These are phyloP conservation scores for Melinaea marsaeus DNA, from an alignment of 2,888 invertebrate genomes.

Conservation along the genomic window DNA sequence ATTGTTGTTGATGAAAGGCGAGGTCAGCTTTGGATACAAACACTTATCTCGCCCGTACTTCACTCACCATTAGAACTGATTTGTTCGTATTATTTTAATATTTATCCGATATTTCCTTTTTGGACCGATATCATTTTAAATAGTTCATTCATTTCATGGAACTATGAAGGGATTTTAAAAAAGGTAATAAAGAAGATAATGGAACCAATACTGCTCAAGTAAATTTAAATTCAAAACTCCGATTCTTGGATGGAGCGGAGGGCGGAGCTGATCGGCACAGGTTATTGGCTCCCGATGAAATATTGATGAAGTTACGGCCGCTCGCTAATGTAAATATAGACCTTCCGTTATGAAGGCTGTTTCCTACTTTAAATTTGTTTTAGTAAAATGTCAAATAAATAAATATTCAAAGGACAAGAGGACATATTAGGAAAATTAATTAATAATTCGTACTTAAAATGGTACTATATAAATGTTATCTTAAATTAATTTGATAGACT, in stretches of 20 bases:
- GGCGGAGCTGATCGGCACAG: slow-evolving; percentile 30
- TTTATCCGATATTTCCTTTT: background rate
- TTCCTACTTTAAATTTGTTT: slow-evolving; percentile 14
- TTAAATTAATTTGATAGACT: too few species aligned
- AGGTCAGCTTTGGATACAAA: background rate
- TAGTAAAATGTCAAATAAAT: slow-evolving; percentile 3
- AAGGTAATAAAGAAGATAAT: background rate
- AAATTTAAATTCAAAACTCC: slow-evolving; percentile 13
- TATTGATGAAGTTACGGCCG: slow-evolving; percentile 51
- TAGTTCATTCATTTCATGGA: background rate
- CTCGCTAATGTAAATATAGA: slow-evolving; percentile 22
- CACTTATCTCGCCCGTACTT: background rate
- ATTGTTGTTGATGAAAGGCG: background rate
- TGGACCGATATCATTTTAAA: background rate
- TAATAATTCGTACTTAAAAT: background rate
- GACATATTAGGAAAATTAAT: background rate
- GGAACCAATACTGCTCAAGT: background rate
- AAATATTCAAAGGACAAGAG: background rate
- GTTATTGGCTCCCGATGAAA: slow-evolving; percentile 55
- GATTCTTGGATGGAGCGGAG: slow-evolving; percentile 1
- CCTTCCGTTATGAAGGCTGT: slow-evolving; percentile 14
- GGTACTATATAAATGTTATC: background rate
- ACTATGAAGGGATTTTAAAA: background rate
- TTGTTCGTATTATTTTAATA: background rate
- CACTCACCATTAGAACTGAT: background rate